Evolutionary conservation across 2,888 invertebrate genomes (phyloP), one percentile per base, ranked within the genome.

Genomic region (Ormia ochracea): DNA sequence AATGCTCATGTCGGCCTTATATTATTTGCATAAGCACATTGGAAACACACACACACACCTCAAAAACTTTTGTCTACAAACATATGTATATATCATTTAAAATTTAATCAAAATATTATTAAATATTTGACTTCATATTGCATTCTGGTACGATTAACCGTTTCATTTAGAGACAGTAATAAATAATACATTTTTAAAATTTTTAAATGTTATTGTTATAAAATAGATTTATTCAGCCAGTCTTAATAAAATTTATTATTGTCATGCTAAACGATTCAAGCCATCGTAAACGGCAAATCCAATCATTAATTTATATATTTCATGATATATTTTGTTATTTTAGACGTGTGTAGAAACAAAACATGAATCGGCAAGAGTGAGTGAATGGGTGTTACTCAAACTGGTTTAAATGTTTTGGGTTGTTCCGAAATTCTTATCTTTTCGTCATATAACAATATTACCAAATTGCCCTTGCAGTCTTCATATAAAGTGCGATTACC

Each of bases 161-260:
- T n/a, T n/a, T n/a, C n/a, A 23, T 26, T 38, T 1, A 10, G 9
- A 36, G 26, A 7, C 23, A 7, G 23, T 41, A 50, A 28, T 69
- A 48, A 69, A 28, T 69, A 69, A 69, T 28, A 54, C 54, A 19
- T 56, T 17, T 58, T 56, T 12, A 69, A 56, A 23, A 41, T 7
- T n/a, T n/a, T n/a, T n/a, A n/a, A n/a, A n/a, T n/a, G n/a, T n/a
- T n/a, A n/a, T n/a, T n/a, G n/a, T n/a, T n/a, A n/a, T n/a, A n/a
- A n/a, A n/a, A 12, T 38, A 68, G 10, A 10, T 19, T 33, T 12
- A 56, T 52, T 43, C 14, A 45, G 56, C 31, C 45, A 21, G 33
- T 56, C 45, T 33, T n/a, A 33, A 69, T 3, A 21, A 38, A 69
- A 69, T 69, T 58, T 69, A 69, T 69, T 50, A 28, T 48, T 59